These are phyloP conservation scores for Panthera uncia DNA, from an alignment of 2,113 vertebrate species.

Conservation along the genomic window DNA sequence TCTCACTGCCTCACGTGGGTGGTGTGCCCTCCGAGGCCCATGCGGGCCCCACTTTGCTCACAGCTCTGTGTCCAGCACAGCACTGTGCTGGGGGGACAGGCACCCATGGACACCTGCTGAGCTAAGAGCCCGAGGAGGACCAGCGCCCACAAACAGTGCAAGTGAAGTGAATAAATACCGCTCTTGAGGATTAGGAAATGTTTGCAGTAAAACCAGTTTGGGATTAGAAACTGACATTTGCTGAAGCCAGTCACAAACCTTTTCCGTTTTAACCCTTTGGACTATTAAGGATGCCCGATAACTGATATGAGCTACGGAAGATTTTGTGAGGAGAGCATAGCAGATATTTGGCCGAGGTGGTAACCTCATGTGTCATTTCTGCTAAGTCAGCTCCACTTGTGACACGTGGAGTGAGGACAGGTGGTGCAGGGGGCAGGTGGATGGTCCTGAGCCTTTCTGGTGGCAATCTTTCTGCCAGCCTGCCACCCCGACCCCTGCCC, in stretches of 20 bases:
- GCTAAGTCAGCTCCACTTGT: neutral
- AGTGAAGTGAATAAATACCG: neutral
- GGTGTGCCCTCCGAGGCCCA: neutral
- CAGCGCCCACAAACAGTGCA: neutral
- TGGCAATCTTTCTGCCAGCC: neutral
- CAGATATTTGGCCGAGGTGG: neutral
- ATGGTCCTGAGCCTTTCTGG: neutral
- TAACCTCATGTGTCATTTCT: neutral
- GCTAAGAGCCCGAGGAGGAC: neutral
- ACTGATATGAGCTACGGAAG: neutral
- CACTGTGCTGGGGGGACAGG: neutral
- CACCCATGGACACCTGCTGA: neutral
- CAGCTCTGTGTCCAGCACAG: neutral
- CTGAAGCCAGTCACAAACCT: neutral
- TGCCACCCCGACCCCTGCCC: neutral
- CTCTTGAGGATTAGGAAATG: neutral
- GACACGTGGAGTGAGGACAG: neutral
- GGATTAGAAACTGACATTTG: neutral
- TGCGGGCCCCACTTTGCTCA: neutral
- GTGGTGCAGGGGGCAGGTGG: neutral
- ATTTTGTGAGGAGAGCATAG: neutral
- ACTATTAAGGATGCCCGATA: neutral
- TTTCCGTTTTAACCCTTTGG: neutral
- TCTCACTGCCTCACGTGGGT: neutral
- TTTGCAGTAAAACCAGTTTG: neutral